Conservation (phyloP, 2,113 vertebrate genomes). For the Heliornis fulica region DNA sequence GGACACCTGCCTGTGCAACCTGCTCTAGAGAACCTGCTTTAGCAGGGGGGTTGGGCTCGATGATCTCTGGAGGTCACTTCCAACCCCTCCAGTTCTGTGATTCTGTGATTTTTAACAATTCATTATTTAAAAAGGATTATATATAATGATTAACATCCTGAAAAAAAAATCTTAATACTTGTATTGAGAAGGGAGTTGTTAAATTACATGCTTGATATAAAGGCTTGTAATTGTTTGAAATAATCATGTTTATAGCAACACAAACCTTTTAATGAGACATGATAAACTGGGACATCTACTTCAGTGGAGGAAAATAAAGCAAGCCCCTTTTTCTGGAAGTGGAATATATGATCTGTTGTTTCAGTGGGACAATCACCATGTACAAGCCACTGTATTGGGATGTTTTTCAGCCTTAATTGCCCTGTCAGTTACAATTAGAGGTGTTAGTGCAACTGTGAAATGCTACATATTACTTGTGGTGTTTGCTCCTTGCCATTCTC, state of each 20-base stretch:
- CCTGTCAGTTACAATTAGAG: conserved; percentile 61
- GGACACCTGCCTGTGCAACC: too few relatives aligned
- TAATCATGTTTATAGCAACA: conserved; percentile 1
- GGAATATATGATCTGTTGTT: conserved; percentile 14
- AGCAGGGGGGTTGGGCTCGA: too few relatives aligned
- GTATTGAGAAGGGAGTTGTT: background rate
- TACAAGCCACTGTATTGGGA: background rate
- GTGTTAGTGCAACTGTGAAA: conserved; percentile 58
- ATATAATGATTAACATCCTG: background rate
- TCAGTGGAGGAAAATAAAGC: conserved; percentile 23
- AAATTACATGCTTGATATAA: background rate
- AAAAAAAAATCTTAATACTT: background rate
- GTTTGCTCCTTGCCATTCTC: conserved; percentile 26
- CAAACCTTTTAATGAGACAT: conserved; percentile 25
- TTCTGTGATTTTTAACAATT: too few relatives aligned
- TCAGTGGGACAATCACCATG: conserved; percentile 18
- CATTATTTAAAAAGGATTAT: background rate
- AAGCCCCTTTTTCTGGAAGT: background rate
- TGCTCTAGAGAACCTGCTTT: too few relatives aligned
- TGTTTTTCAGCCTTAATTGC: conserved; percentile 44
- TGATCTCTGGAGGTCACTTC: too few relatives aligned
- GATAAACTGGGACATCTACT: conserved; percentile 9
- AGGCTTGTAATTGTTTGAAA: conserved; percentile 9
- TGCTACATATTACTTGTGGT: conserved; percentile 41
- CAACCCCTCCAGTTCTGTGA: too few relatives aligned